Base-by-base conservation (phyloP, 1,140 invertebrate genomes). In the roundworm (Caenorhabditis elegans) region DNA sequence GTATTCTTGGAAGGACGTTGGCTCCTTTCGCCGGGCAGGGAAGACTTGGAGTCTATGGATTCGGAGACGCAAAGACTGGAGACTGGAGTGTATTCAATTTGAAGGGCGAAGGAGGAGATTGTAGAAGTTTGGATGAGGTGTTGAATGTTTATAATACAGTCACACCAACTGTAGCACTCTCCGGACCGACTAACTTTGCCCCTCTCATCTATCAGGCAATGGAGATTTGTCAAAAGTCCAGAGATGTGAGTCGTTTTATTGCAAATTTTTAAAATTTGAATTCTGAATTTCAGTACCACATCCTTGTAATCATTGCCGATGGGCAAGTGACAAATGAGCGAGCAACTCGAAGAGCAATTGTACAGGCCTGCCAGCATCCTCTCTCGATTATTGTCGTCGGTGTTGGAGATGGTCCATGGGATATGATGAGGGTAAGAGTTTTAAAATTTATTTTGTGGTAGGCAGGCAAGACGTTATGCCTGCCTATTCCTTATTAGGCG, bases 351-450 rank as follows among this genome's bases (percentile, higher is more conserved):
- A 86, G 91, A 36, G 91, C 92, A 3, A 92, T 92, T 13, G 91
- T 92, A 5, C 88, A 91, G 24, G 92, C 92, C 5, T 92, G 92
- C 11, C 84, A 90, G 26, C 90, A 90, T 78, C 91, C 92, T 3
- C 87, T 92, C 15, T 92, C 91, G 77, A 92, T 92, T 47, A 91
- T 92, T 49, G 90, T 92, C 10, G 91, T 93, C 15, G 92, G 92
- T 4, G 92, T 92, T n/a, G 92, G 92, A 0, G 92, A 92, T 86
- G 92, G 92, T 17, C 92, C 92, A 0, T 92, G 92, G 92, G 90
- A 91, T 55, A 89, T 89, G 49, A 92, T 92, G 91, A 90, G 81
- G 83, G 87, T 88, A 55, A 60, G 26, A 24, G 2, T 55, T n/a
- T 43, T 43, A n/a, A n/a, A n/a, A n/a, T n/a, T n/a, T n/a, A n/a